Base-by-base conservation (phyloP, 2,113 vertebrate species). In the Fulica atra region DNA sequence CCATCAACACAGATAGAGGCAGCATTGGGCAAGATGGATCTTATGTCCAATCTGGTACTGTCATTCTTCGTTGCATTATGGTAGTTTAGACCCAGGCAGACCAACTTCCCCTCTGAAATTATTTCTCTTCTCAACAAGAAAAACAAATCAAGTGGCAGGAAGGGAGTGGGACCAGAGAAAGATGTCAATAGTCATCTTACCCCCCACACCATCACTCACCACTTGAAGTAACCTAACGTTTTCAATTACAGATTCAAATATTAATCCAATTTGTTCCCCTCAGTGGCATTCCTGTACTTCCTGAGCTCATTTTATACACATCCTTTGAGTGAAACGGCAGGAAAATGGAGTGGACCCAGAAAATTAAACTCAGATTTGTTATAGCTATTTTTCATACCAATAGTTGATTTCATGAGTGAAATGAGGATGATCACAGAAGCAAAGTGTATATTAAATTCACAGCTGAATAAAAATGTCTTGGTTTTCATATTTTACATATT, bases 61-160 rank as follows among this genome's bases (percentile, higher is more conserved):
- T 15, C 0, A 0, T 57, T 82, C 53, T 57, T 86, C 61, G 28
- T 10, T 54, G 8, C 0, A 0, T 5, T 63, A 59, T 1, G 0
- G 3, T 3, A 36, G 17, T 15, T n/a, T 21, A 46, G 59, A 64
- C 2, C 16, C 59, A 61, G 33, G 25, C 42, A 69, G 46, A 31
- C 9, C 25, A n/a, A 38, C 44, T 69, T 83, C 38, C 19, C 9
- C 38, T 84, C 53, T 42, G n/a, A 88, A 74, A 56, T 5, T 19
- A 51, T 36, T 80, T 80, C 6, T 82, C 42, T 77, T 86, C 46
- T 68, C 42, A 60, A 74, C 16, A 29, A 74, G 65, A 64, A 81
- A 80, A 74, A 35, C 2, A 87, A 74, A 40, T 14, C 1, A 3
- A 80, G 38, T 16, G 23, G 5, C 1, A 6, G 38, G 46, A 88